These are phyloP conservation scores for Trigoniulus corallinus DNA, from an alignment of 1,140 invertebrate species.

Conservation along the genomic window DNA sequence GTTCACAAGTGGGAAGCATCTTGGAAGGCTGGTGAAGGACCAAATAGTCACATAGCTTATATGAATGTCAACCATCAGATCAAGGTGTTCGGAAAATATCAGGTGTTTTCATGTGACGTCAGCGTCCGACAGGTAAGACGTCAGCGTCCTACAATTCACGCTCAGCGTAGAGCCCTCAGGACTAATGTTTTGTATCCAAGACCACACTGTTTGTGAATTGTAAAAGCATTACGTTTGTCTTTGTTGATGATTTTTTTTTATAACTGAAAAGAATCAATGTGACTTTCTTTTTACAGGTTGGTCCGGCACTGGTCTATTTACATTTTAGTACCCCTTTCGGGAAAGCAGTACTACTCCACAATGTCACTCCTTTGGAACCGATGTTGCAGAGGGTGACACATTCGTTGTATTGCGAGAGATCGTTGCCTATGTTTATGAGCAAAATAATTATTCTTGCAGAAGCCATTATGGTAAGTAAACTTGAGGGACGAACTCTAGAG, in stretches of 20 bases:
- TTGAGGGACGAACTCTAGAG: no score
- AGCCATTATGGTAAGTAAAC: slow-evolving; percentile 48
- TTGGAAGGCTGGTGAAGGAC: slow-evolving; percentile 24
- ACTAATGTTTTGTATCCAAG: slow-evolving; percentile 8
- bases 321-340: slow-evolving; percentile 25
- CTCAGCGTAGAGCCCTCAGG: slow-evolving; percentile 4
- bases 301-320: slow-evolving; percentile 60
- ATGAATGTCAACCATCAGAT: slow-evolving; percentile 40
- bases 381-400: slow-evolving; percentile 61
- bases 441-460: slow-evolving; percentile 50
- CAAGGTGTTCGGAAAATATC: slow-evolving; percentile 33
- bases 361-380: slow-evolving; percentile 58
- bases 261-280: slow-evolving; percentile 6
- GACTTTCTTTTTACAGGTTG: slow-evolving; percentile 39
- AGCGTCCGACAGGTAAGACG: slow-evolving; percentile 38
- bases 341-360: slow-evolving; percentile 24
- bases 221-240: not conserved
- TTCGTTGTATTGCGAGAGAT: slow-evolving; percentile 42
- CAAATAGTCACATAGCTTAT: slow-evolving; percentile 37
- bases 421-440: slow-evolving; percentile 40
- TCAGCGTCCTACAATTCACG: no score
- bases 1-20: slow-evolving; percentile 26
- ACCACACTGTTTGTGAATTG: no score
- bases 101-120: slow-evolving; percentile 35
- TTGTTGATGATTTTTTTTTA: not conserved